A percentile compares a stretch with the other conserved stretches of the same genome.
These are phyloP conservation scores for Pelvicachromis taeniatus DNA, from an alignment of 2,113 vertebrate species.

Conservation along the genomic window DNA sequence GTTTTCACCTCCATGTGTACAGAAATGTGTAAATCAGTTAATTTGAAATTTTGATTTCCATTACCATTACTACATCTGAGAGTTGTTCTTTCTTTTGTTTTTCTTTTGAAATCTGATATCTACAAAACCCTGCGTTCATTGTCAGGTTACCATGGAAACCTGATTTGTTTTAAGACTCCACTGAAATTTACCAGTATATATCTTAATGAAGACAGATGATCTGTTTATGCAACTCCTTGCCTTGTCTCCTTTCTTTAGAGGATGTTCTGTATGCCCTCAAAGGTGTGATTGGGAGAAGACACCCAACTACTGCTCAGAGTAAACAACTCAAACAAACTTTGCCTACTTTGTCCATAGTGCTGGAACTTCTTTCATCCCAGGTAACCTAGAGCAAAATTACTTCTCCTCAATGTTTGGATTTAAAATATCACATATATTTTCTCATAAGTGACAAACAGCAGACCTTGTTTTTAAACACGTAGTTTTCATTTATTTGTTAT, in stretches of 20 bases:
- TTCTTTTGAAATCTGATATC: background rate
- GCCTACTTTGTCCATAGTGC: constrained; percentile 40
- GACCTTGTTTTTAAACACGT: background rate
- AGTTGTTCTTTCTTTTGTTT: background rate
- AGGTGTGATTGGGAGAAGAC: constrained; percentile 46
- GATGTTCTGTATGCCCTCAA: constrained; percentile 31
- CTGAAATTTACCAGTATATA: background rate
- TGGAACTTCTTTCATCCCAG: constrained; percentile 61
- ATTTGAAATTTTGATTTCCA: background rate
- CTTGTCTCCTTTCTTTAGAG: constrained; percentile 21
- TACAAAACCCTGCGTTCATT: background rate
- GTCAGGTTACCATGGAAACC: background rate
- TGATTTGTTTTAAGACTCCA: background rate
- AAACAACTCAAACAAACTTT: constrained; percentile 56
- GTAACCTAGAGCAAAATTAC: background rate
- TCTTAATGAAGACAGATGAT: background rate
- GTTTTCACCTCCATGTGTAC: background rate
- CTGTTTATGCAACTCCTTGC: background rate
- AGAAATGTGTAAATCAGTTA: background rate
- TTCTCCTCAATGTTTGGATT: background rate
- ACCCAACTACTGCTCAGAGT: constrained; percentile 49
- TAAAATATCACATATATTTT: background rate
- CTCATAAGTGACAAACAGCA: background rate
- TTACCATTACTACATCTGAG: background rate
- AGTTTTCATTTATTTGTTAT: background rate